Conservation (phyloP, 2,888 invertebrate genomes). For the Exocentrus adspersus region DNA sequence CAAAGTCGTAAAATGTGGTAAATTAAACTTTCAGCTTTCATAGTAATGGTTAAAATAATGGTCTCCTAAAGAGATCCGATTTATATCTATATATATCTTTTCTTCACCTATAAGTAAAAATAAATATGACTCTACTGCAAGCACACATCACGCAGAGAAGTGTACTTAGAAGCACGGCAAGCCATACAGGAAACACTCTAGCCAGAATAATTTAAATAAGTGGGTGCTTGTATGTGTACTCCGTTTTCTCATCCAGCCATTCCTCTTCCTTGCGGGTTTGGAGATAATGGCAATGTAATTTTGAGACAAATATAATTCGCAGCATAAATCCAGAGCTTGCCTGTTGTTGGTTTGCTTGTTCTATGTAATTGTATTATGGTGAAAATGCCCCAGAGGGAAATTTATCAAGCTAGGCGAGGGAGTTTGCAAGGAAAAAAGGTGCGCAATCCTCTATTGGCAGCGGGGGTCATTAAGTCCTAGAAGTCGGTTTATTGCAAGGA, state of each 20-base stretch:
- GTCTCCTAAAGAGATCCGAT: too few relatives aligned
- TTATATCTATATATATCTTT: not conserved
- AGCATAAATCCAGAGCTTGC: constrained; percentile 59
- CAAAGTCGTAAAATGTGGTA: too few relatives aligned
- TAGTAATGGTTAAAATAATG: too few relatives aligned
- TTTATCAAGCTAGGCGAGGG: constrained; percentile 42
- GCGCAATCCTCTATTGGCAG: constrained; percentile 12
- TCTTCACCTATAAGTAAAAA: not conserved
- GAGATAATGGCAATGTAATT: constrained; percentile 62
- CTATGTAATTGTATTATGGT: constrained; percentile 55
- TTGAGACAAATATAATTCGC: constrained; percentile 62
- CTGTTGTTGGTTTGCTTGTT: constrained; percentile 59
- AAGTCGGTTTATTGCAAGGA: constrained; percentile 1
- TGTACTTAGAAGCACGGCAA: constrained; percentile 1
- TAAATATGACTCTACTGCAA: not conserved
- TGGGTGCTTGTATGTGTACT: constrained; percentile 13
- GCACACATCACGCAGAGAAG: not conserved
- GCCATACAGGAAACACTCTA: constrained; percentile 15
- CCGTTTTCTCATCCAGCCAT: constrained; percentile 17
- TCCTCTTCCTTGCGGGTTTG: constrained; percentile 46
- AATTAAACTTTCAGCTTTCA: too few relatives aligned
- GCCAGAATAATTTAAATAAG: constrained; percentile 14
- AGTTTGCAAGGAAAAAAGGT: constrained; percentile 17
- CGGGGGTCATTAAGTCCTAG: constrained; percentile 7
- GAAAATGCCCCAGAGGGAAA: constrained; percentile 50